These are phyloP conservation scores for human DNA, from an alignment of 2,113 vertebrate genomes.

Conservation along the genomic window GRCh38 chr14:61869501-61870000, in stretches of 20 bases:
- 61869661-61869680: background rate
- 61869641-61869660: background rate
- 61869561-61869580: background rate
- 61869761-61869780: background rate
- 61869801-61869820: background rate
- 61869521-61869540: background rate
- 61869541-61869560: background rate
- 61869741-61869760: background rate
- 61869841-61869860: background rate
- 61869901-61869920: background rate
- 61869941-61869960: background rate
- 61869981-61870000: background rate
- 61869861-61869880: background rate
- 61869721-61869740: too few relatives aligned
- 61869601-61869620: background rate
- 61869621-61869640: background rate
- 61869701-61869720: background rate
- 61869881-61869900: background rate
- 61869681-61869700: background rate
- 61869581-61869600: background rate
- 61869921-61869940: background rate
- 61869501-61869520: background rate
- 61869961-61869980: background rate
- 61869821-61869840: too few relatives aligned
- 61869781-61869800: background rate